Base-by-base conservation (phyloP, 2,888 invertebrate species). In the Pollenia angustigena region DNA sequence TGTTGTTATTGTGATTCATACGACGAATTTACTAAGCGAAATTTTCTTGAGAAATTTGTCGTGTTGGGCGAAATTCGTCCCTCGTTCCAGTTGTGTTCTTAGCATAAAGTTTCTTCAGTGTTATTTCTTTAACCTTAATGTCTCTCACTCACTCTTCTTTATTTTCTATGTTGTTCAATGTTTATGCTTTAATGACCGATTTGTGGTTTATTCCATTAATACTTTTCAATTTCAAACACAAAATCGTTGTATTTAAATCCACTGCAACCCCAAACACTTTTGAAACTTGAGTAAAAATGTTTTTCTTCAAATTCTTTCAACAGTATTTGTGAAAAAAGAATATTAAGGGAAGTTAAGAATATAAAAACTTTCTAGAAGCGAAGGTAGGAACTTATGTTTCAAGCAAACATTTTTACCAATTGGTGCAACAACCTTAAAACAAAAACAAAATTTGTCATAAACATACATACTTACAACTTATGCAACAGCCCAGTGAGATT, bases 181-280 rank as follows among this genome's bases (percentile, higher is more conserved):
- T 85, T 85, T 85, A 69, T 76, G 85, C 76, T 85, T 81, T 83
- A 81, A 78, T 85, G 83, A 68, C 66, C 85, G 85, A 75, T 85
- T 87, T 87, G 87, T 78, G 87, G 87, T 87, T 85, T 83, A 81
- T 83, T 81, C 52, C 83, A 78, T 85, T 85, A 85, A 85, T 82
- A 62, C 62, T 48, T 72, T 82, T 74, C 69, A 48, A 58, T 76
- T 40, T 50, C 48, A 60, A 66, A 76, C 23, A 78, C 68, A 62
- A 18, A 56, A 16, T 69, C 58, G 56, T 62, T 50, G 48, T 40
- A 81, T 12, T 23, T 40, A 48, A 52, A 54, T 52, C 11, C 0
- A 18, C 42, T 58, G 66, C 71, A 72, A 72, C 76, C 64, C 78
- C 16, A 69, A 69, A 46, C 44, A 40, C 54, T 52, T n/a, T 46